Conservation (phyloP, 2,113 vertebrate genomes). For the Hippocampus mohnikei region DNA sequence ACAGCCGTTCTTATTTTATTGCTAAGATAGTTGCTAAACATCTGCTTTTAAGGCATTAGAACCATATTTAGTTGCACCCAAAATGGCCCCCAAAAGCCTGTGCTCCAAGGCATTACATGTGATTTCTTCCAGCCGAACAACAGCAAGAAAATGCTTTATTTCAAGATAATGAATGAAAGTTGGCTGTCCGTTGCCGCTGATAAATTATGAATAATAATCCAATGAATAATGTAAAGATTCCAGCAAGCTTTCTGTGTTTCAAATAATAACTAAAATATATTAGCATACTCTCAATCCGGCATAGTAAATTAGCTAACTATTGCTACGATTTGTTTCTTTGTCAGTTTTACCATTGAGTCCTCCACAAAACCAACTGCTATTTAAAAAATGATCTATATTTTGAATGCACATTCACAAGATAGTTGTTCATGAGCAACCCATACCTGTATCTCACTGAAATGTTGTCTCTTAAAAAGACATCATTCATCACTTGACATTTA, state of each 20-base stretch:
- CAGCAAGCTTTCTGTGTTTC: not conserved
- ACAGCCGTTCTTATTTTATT: too few species aligned
- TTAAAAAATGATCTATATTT: too few species aligned
- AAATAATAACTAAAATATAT: not conserved
- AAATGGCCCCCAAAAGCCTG: not conserved
- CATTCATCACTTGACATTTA: too few species aligned
- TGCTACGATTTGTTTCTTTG: not conserved
- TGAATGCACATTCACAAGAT: too few species aligned
- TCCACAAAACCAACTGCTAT: not conserved
- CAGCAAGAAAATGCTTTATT: not conserved
- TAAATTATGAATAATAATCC: not conserved
- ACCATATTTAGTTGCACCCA: not conserved
- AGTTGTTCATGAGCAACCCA: not conserved
- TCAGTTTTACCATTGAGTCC: not conserved
- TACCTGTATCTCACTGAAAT: not conserved
- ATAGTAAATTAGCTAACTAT: not conserved
- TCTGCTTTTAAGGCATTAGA: too few species aligned
- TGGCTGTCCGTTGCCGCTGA: not conserved
- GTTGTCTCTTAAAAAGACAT: not conserved
- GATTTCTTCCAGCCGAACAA: not conserved
- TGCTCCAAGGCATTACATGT: not conserved
- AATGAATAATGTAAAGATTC: not conserved
- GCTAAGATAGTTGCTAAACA: too few species aligned
- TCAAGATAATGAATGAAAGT: not conserved
- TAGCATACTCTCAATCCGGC: too few species aligned